Percentiles rank a stretch among this genome's conserved stretches.
These are phyloP conservation scores for Ciona savignyi DNA, from an alignment of 23 tunicate species.

Conservation along the genomic window DNA sequence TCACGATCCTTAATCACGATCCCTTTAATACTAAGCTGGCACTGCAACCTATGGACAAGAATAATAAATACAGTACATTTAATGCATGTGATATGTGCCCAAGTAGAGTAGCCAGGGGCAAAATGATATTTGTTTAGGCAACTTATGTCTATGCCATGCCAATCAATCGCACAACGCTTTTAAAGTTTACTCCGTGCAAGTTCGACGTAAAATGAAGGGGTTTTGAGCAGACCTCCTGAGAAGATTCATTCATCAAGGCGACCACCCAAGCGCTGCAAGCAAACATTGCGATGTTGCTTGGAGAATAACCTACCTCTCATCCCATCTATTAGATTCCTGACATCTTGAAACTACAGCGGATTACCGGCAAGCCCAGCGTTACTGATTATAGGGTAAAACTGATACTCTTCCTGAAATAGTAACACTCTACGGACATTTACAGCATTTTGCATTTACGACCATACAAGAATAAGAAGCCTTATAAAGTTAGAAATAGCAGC, in stretches of 20 bases:
- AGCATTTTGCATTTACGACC: no score
- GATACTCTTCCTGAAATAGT: neutral
- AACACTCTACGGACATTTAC: no score
- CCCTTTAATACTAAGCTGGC: no score
- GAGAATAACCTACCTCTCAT: neutral
- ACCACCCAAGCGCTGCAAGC: neutral
- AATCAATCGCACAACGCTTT: neutral
- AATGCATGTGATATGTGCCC: no score
- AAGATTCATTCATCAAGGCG: neutral
- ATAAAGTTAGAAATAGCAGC: no score
- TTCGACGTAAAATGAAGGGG: neutral
- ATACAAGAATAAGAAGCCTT: no score
- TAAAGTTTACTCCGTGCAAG: neutral
- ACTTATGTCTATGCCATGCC: neutral
- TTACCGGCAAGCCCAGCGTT: neutral
- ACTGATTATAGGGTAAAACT: neutral
- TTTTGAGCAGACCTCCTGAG: neutral
- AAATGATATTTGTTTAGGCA: neutral
- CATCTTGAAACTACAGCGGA: neutral
- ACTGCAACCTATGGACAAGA: no score
- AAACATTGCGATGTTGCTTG: no score
- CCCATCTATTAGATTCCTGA: neutral
- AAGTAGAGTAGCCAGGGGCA: neutral
- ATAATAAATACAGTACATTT: no score
- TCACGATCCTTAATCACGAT: no score